Evolutionary conservation across 2,888 invertebrate genomes (phyloP), one percentile per base, ranked within the genome.

Genomic region (Cremastobaeus sp.): DNA sequence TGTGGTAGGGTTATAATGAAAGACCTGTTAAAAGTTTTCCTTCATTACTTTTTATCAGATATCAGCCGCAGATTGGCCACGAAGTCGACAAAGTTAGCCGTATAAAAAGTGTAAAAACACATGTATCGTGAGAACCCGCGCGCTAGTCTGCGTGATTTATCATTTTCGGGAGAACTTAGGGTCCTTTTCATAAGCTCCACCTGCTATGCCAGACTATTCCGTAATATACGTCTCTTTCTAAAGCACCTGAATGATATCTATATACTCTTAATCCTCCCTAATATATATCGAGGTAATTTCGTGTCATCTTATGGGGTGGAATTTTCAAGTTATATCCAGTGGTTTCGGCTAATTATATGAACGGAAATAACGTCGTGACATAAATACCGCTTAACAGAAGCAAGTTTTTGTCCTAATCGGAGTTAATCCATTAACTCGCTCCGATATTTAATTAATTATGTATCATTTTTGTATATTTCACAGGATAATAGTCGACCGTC

Each of bases 31-130:
- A 62, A 62, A 64, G 47, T 45, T 45, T 64, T 64, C 57, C 71
- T 57, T 64, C 48, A 35, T 48, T 43, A 21, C 35, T 21, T 21
- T 28, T 18, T 64, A 71, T 64, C 57, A 71, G 64, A 64, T 57
- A 71, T 71, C 64, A 71, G 21, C 35, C 52, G 34, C 47, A 59
- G 65, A 71, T 71, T 65, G 64, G 71, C 71, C 57, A 65, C 64
- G 52, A 30, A 71, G 57, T 65, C 43, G 43, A 37, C 45, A 71
- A 71, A 71, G 64, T 71, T 59, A 59, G 62, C 39, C 48, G 57
- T 25, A 32, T 14, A 25, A 39, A 37, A 55, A 34, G 70, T 48
- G 70, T 39, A 71, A 64, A 71, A 71, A 71, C 71, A 71, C 52
- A 65, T 64, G 50, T 57, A 57, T 14, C 35, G 50, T 41, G 20